These are phyloP conservation scores for Grantiella picta DNA, from an alignment of 2,113 vertebrate species.

Conservation along the genomic window DNA sequence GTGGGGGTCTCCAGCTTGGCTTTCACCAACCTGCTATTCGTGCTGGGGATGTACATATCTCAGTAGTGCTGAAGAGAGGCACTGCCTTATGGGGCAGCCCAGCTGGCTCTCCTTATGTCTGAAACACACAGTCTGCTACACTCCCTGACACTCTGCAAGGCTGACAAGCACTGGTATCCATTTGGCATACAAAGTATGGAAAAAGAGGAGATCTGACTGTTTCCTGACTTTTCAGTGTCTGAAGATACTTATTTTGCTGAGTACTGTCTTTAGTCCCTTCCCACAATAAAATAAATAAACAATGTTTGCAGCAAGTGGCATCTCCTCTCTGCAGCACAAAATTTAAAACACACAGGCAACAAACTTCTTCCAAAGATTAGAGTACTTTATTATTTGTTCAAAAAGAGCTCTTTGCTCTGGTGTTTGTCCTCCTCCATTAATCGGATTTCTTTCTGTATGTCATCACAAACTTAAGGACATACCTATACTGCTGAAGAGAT, in stretches of 20 bases:
- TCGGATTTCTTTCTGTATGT: not conserved
- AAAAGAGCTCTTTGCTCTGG: not conserved
- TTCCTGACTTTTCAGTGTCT: not conserved
- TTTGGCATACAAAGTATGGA: not conserved
- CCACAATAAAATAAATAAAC: not conserved
- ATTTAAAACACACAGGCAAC: constrained; percentile 3
- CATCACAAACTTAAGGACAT: not conserved
- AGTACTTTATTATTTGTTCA: constrained; percentile 7
- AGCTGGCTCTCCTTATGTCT: constrained; percentile 19
- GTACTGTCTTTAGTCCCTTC: not conserved
- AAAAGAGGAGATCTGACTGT: not conserved
- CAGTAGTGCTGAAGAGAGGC: not conserved
- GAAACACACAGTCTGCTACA: not conserved
- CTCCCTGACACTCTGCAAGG: not conserved
- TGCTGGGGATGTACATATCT: not conserved
- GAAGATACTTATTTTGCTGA: not conserved
- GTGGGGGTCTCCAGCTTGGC: not conserved
- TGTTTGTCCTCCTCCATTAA: not conserved
- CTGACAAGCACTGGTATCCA: not conserved
- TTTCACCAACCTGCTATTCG: not conserved
- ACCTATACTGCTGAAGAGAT: not conserved
- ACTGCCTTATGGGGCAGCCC: not conserved
- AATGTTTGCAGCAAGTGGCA: not conserved
- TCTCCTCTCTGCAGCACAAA: not conserved
- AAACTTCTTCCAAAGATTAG: not conserved